phyloP scores from a whole-genome alignment of 2,797 vertebrate species.

The Periophthalmus magnuspinnatus region DNA sequence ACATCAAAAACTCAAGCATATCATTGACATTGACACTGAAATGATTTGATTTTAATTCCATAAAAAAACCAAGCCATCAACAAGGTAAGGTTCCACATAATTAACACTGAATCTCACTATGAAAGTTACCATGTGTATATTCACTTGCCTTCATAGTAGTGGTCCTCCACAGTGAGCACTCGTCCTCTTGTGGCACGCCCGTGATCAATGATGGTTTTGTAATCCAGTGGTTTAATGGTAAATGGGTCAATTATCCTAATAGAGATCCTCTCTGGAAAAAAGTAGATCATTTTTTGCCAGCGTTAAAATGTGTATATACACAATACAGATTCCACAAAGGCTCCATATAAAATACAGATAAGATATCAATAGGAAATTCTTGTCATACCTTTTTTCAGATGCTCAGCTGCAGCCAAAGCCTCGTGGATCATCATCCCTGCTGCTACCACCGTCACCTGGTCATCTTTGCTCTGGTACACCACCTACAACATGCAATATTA shows the following conservation, averaged over 20 bases:
- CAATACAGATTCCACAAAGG: not conserved
- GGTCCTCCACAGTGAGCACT: constrained; percentile 93
- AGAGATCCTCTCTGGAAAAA: constrained; percentile 82
- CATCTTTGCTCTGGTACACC: constrained; percentile 89
- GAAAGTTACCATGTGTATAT: not conserved
- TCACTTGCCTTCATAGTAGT: constrained; percentile 89
- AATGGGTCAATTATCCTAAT: constrained; percentile 90
- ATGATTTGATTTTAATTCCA: no score
- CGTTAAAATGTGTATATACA: not conserved
- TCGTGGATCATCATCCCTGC: constrained; percentile 92
- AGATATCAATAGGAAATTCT: not conserved
- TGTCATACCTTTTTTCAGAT: constrained; percentile 88
- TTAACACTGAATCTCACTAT: not conserved
- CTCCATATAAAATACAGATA: not conserved
- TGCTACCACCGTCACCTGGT: constrained; percentile 91
- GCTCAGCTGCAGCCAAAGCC: constrained; percentile 88
- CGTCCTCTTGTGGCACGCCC: constrained; percentile 87
- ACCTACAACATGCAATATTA: constrained; percentile 74
- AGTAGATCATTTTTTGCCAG: not conserved
- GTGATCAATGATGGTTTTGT: constrained; percentile 87
- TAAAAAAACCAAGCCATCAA: no score
- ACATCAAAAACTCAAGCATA: no score
- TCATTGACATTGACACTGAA: no score
- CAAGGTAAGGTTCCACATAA: no score
- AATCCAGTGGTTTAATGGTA: constrained; percentile 94